Conservation (phyloP, 2,113 vertebrate genomes). For the Thryonomys swinderianus region DNA sequence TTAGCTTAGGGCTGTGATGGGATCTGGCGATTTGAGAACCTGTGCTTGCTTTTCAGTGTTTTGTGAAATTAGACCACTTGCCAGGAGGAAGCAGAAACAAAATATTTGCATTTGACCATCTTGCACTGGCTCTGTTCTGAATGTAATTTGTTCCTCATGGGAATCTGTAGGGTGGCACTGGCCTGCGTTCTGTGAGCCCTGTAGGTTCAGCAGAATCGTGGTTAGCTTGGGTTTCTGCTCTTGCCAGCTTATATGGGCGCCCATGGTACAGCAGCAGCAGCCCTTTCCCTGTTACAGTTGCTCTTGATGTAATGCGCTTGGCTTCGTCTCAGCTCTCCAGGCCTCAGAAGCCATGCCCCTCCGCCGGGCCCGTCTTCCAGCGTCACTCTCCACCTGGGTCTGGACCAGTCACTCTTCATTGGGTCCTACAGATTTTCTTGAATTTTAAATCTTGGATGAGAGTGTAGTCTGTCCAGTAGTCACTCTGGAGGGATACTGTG, state of each 20-base stretch:
- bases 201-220: background rate
- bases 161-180: background rate
- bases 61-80: constrained; percentile 1
- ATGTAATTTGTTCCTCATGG: background rate
- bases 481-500: background rate
- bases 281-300: background rate
- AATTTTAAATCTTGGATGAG: constrained; percentile 14
- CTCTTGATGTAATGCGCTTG: background rate
- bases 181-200: background rate
- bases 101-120: background rate
- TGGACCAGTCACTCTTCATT: constrained; percentile 8
- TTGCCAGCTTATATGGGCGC: background rate
- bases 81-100: constrained; percentile 46
- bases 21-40: background rate
- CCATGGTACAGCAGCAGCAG: background rate
- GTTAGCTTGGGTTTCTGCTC: background rate
- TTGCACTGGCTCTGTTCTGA: background rate
- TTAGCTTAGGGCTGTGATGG: background rate
- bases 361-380: background rate
- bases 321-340: background rate
- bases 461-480: constrained; percentile 25
- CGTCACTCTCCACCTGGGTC: background rate
- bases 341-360: background rate
- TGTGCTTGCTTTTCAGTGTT: constrained; percentile 17
- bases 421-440: background rate